Evolutionary conservation across 1,140 invertebrate species (phyloP).

Genomic region (Epicauta chinensis): DNA sequence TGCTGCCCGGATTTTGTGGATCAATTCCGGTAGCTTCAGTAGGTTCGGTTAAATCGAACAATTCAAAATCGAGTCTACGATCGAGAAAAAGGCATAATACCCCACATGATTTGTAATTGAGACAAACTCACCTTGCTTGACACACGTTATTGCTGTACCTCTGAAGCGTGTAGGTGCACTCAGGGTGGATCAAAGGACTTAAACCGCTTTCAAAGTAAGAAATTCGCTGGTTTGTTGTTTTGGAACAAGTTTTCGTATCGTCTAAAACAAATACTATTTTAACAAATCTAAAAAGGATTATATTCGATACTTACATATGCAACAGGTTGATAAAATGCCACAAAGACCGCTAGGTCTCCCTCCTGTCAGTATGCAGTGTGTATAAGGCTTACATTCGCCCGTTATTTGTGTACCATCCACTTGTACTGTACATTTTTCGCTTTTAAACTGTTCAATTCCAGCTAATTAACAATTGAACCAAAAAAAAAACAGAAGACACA

Average conservation of each 20-base stretch:
- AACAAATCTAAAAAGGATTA: background rate
- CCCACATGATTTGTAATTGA: background rate
- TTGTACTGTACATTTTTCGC: background rate
- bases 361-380: conserved; percentile 26
- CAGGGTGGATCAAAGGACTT: too few relatives aligned
- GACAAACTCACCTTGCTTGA: conserved; percentile 30
- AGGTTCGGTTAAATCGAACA: conserved; percentile 2
- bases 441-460: background rate
- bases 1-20: background rate
- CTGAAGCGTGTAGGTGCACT: too few relatives aligned
- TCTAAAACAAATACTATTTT: conserved; percentile 12
- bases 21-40: background rate
- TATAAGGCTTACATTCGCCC: conserved; percentile 25
- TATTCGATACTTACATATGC: conserved; percentile 28
- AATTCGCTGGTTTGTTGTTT: conserved; percentile 24
- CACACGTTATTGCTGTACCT: conserved; percentile 25
- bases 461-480: conserved; percentile 10
- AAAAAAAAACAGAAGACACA: background rate
- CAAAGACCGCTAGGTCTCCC: conserved; percentile 25
- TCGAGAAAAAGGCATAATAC: too few relatives aligned
- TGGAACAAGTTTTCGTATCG: conserved; percentile 22
- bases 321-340: conserved; percentile 32
- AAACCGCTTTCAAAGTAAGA: conserved; percentile 27
- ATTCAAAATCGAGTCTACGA: conserved; percentile 30
- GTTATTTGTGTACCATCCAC: conserved; percentile 2